phyloP scores from a whole-genome alignment of 1,140 invertebrate genomes.

The Papilio machaon region DNA sequence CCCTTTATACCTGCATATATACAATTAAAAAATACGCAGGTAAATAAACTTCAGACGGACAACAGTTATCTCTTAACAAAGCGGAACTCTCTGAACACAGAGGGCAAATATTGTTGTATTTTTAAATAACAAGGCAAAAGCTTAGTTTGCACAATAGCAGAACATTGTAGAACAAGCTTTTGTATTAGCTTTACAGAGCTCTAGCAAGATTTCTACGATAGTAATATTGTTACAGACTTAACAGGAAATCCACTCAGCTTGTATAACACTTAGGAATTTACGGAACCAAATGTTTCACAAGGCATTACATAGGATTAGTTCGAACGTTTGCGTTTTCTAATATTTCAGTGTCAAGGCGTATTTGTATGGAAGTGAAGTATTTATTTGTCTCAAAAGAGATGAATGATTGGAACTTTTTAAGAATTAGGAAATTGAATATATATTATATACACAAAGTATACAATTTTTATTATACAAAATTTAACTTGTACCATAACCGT shows the following conservation, averaged over 20 bases:
- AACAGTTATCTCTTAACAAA: too few relatives aligned
- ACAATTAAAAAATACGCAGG: too few relatives aligned
- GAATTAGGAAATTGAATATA: too few relatives aligned
- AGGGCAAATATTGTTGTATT: background rate
- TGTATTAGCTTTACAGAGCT: background rate
- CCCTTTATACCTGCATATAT: too few relatives aligned
- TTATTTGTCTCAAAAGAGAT: background rate
- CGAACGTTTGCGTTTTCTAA: background rate
- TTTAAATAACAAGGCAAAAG: background rate
- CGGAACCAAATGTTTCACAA: background rate
- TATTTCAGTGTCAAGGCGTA: background rate
- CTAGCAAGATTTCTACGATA: background rate
- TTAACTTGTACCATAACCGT: too few relatives aligned
- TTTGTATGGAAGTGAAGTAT: background rate
- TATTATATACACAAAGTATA: too few relatives aligned
- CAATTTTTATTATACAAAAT: too few relatives aligned
- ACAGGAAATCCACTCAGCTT: constrained; percentile 5
- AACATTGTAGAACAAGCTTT: constrained; percentile 2
- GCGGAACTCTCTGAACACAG: too few relatives aligned
- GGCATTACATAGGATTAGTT: background rate
- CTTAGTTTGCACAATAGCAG: background rate
- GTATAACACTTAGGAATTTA: background rate
- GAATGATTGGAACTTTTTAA: background rate
- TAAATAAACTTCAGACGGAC: too few relatives aligned
- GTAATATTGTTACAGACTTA: constrained; percentile 9